Conservation (phyloP, 92 coral and sea anemone species). For the Plumapathes pennacea region DNA sequence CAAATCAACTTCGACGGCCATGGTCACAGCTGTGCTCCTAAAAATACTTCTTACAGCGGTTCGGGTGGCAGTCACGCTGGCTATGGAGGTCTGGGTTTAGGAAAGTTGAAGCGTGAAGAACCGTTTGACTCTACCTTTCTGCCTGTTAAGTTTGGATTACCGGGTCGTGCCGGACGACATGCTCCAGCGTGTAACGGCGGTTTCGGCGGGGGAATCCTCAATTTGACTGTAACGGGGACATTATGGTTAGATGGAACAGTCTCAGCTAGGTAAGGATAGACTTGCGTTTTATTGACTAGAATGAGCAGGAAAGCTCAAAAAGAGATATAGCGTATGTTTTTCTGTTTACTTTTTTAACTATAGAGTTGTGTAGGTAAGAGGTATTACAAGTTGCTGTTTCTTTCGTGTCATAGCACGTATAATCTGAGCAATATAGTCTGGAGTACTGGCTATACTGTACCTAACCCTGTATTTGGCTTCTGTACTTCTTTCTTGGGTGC, state of each 20-base stretch:
- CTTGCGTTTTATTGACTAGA: too few relatives aligned
- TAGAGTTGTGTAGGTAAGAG: too few relatives aligned
- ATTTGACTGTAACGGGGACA: slow-evolving; percentile 58
- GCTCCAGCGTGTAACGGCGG: slow-evolving; percentile 66
- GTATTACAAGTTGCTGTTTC: too few relatives aligned
- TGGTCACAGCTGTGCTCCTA: slow-evolving; percentile 59
- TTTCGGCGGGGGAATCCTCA: slow-evolving; percentile 71
- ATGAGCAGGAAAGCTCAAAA: too few relatives aligned
- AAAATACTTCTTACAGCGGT: slow-evolving; percentile 59
- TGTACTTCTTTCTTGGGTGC: too few relatives aligned
- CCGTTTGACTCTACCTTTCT: slow-evolving; percentile 67
- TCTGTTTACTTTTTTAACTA: too few relatives aligned
- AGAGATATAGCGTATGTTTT: too few relatives aligned
- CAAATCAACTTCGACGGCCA: slow-evolving; percentile 70
- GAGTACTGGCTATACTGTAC: too few relatives aligned
- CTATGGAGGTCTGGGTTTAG: slow-evolving; percentile 70
- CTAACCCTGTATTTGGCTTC: too few relatives aligned
- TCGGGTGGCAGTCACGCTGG: slow-evolving; percentile 90
- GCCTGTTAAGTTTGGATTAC: slow-evolving; percentile 57
- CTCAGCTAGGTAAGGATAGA: slow-evolving; percentile 86
- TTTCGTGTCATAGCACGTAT: too few relatives aligned
- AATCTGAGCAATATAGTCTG: too few relatives aligned
- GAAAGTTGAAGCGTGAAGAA: slow-evolving; percentile 20
- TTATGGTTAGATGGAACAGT: slow-evolving; percentile 67
- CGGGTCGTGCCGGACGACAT: slow-evolving; percentile 77